Base-by-base conservation (phyloP, 2,113 vertebrate species). In the Ictidomys tridecemlineatus region DNA sequence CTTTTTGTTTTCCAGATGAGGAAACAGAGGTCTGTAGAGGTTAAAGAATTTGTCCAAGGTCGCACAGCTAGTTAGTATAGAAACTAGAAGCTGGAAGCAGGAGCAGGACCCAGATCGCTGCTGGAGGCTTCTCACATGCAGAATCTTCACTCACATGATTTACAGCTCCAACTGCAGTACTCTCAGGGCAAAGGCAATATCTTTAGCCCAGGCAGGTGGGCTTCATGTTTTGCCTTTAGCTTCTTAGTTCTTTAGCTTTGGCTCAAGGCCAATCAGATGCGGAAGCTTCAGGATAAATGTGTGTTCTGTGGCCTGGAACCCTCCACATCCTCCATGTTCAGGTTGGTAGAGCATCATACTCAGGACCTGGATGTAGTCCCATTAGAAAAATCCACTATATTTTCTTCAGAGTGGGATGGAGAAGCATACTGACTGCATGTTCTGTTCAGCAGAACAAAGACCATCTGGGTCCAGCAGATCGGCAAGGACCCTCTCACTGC, bases 1-100 rank as follows among this genome's bases (percentile, higher is more conserved):
- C 45, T 45, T 87, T 95, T 97, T 90, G 96, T 93, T 85, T 95
- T 61, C 72, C 61, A 51, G 88, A 85, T 34, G 77, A 95, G 82
- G 90, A 96, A 97, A 82, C 53, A 58, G 82, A 93, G 91, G 69
- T 34, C 72, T 5, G 39, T 14, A 39, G 87, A 97, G 82, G 85
- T 85, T 53, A 85, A 63, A 88, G 70, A 56, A 69, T 16, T 48
- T 4, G 20, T 45, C 42, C 80, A 91, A 95, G 91, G 67, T 96
- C 10, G 0, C 63, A 9, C 30, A n/a, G 72, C n/a, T 20, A 8
- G 26, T 92, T 4, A 34, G 18, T 8, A n/a, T 8, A 4, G 56
- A 85, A 92, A 42, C 26, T 16, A 58, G 92, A 85, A 77, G 4
- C n/a, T 67, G 42, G 58, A 93, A 70, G 70, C 8, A 37, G 85